A percentile compares a stretch with the other conserved stretches of the same genome.
Conservation (phyloP, 1,140 invertebrate genomes). For the Diachasma alloeum region DNA sequence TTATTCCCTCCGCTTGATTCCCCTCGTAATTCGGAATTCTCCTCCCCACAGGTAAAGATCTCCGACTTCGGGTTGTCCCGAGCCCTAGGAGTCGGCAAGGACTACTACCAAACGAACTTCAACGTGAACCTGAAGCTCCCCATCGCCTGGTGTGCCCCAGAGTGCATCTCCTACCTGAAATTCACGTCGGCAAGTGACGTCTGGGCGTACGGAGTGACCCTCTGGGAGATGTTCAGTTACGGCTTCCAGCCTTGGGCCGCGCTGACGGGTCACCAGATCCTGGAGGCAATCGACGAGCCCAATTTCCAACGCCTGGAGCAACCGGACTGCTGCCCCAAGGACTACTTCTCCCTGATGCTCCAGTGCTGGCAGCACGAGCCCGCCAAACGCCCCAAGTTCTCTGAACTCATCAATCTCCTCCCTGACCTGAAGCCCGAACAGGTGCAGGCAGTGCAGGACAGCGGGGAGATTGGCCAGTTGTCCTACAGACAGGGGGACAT, state of each 20-base stretch:
- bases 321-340: slow-evolving; percentile 93
- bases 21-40: too few species aligned
- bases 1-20: too few species aligned
- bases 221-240: slow-evolving; percentile 99
- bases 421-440: slow-evolving; percentile 91
- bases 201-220: slow-evolving; percentile 97
- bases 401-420: slow-evolving; percentile 81
- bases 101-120: slow-evolving; percentile 99
- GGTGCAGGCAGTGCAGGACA: slow-evolving; percentile 78
- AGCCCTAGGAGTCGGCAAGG: slow-evolving; percentile 95
- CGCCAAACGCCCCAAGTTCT: slow-evolving; percentile 88
- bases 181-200: slow-evolving; percentile 97
- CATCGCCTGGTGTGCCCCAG: slow-evolving; percentile 98
- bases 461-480: slow-evolving; percentile 73
- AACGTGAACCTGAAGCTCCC: slow-evolving; percentile 97
- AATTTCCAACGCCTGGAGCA: slow-evolving; percentile 88
- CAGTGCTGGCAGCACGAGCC: slow-evolving; percentile 96
- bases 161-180: slow-evolving; percentile 94
- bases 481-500: slow-evolving; percentile 88
- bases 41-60: slow-evolving; percentile 74
- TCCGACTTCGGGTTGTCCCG: slow-evolving; percentile 97
- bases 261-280: slow-evolving; percentile 92
- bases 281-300: slow-evolving; percentile 95
- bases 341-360: slow-evolving; percentile 92
- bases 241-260: slow-evolving; percentile 98